Evolutionary conservation across 2,888 invertebrate species (phyloP).

Genomic region (Diplazon laetatorius): DNA sequence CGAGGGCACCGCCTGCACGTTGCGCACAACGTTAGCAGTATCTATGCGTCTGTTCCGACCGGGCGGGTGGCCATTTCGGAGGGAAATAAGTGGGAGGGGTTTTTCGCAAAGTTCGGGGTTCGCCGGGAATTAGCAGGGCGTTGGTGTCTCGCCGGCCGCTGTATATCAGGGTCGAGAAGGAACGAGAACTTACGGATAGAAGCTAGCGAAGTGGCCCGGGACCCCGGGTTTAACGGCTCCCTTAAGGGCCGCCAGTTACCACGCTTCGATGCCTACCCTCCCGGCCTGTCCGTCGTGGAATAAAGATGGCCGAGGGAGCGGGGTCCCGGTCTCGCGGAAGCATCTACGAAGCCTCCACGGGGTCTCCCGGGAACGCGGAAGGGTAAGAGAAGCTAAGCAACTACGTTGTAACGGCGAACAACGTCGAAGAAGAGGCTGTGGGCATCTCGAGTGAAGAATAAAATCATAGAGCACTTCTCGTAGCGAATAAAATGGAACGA

Average conservation of each 20-base stretch:
- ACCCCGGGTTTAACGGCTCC: slow-evolving; percentile 81
- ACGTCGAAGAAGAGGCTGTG: slow-evolving; percentile 13
- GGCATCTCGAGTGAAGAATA: slow-evolving; percentile 13
- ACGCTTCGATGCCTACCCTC: slow-evolving; percentile 82
- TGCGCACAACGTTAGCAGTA: slow-evolving; percentile 13
- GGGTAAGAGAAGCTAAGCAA: slow-evolving; percentile 63
- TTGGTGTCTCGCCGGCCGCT: slow-evolving; percentile 65
- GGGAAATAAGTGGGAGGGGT: slow-evolving; percentile 57
- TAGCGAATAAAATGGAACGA: not conserved
- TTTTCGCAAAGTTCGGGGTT: slow-evolving; percentile 52
- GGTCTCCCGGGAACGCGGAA: slow-evolving; percentile 69
- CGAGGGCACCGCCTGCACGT: not conserved
- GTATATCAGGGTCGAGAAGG: slow-evolving; percentile 73
- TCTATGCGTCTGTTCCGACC: slow-evolving; percentile 51
- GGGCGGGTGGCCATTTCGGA: slow-evolving; percentile 48
- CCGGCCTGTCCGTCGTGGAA: slow-evolving; percentile 80
- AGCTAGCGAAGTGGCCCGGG: slow-evolving; percentile 75
- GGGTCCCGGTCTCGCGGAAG: slow-evolving; percentile 65
- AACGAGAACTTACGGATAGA: slow-evolving; percentile 61
- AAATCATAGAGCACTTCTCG: slow-evolving; percentile 1
- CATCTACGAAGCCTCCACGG: slow-evolving; percentile 67
- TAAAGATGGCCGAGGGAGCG: slow-evolving; percentile 79
- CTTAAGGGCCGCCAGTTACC: slow-evolving; percentile 81
- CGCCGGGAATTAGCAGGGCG: slow-evolving; percentile 73
- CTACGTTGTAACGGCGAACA: slow-evolving; percentile 43